Conservation (phyloP, 2,113 vertebrate species). For the Archocentrus centrarchus region DNA sequence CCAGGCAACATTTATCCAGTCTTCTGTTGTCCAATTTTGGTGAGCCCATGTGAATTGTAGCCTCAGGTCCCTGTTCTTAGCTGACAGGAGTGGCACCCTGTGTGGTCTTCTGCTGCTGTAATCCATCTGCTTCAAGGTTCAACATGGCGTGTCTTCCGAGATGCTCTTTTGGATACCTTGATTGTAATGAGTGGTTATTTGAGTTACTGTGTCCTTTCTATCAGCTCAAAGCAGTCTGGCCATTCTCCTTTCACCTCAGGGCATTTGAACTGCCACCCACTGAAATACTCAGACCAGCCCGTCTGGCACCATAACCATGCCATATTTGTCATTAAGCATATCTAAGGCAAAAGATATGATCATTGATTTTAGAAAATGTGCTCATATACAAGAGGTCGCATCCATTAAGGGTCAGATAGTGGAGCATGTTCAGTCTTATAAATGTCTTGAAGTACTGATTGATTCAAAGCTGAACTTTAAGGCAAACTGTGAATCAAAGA, state of each 20-base stretch:
- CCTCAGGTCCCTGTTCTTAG: not conserved
- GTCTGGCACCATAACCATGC: not conserved
- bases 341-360: not conserved
- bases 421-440: not conserved
- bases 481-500: not conserved
- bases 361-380: constrained; percentile 3
- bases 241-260: not conserved
- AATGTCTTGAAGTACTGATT: not conserved
- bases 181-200: not conserved
- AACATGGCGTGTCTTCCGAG: not conserved
- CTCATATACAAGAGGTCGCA: not conserved
- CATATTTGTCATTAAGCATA: not conserved
- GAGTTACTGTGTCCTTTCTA: not conserved
- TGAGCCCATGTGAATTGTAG: not conserved
- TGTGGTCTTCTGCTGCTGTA: not conserved
- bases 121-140: constrained; percentile 2
- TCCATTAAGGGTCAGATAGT: constrained; percentile 1
- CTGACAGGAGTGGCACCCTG: not conserved
- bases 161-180: not conserved
- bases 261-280: not conserved
- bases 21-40: not conserved
- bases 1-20: too few species aligned
- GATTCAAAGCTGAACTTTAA: constrained; percentile 4
- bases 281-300: not conserved
- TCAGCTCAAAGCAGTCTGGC: not conserved